Base-by-base conservation (phyloP, 2,888 invertebrate genomes). In the Lasioglossum vierecki region DNA sequence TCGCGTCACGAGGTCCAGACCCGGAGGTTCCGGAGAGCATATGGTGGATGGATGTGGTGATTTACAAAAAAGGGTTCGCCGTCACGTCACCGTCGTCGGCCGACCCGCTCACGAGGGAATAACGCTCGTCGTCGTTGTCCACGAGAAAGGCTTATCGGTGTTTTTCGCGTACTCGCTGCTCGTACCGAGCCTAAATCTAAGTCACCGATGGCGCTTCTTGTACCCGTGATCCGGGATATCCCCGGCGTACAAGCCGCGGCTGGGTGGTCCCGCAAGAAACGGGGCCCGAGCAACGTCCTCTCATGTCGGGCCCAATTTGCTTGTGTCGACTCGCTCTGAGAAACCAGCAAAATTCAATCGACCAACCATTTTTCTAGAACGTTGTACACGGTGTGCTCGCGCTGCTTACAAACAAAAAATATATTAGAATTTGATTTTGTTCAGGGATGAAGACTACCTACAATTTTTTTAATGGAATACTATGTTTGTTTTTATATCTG, bases 31-130 rank as follows among this genome's bases (percentile, higher is more conserved):
- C 75, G 82, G 80, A 53, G 86, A 57, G 82, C 90, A 91, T 91
- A 89, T 91, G 91, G 87, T 88, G 87, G 88, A 89, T 71, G 88
- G 83, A 88, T 85, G 86, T 79, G 82, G 77, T 83, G 86, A 87
- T 82, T 87, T 83, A 82, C 84, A 90, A 90, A 90, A 90, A 90
- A 73, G 70, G 57, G 39, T 63, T 49, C 44, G 70, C 77, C 84
- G 79, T 88, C 85, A 76, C 85, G 88, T 88, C 85, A 87, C 80
- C 79, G 74, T 35, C 76, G 74, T 76, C 57, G 26, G 30, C 71
- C 46, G 76, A 26, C 3, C 39, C 70, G 77, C 75, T 80, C 90
- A 76, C 81, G 80, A 75, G 85, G 75, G 81, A 87, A 87, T 89
- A 89, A 84, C 84, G 84, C 46, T 68, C 66, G 70, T 72, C 15